Base-by-base conservation (phyloP, 2,113 vertebrate species). In the Microcebus tavaratra region DNA sequence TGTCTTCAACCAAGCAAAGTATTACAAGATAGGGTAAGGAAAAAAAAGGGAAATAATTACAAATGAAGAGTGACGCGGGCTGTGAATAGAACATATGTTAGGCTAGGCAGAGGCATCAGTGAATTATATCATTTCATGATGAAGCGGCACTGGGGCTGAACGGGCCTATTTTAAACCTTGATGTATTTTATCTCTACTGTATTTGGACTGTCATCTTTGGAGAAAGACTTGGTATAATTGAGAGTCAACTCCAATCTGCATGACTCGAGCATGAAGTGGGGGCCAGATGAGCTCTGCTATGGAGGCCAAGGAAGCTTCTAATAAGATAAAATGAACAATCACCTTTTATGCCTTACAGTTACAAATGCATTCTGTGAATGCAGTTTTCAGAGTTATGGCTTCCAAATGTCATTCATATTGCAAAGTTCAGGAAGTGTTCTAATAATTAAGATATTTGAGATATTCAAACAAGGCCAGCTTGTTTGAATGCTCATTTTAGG, bases 11-110 rank as follows among this genome's bases (percentile, higher is more conserved):
- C 98, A 99, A 99, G 98, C 98, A 98, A 98, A 98, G 99, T 99
- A 99, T 99, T 99, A 99, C 98, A 98, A 98, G 98, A 98, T 97
- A 97, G 98, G 98, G 98, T 98, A 97, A 97, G 97, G 97, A 85
- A 25, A 93, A 97, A 98, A 98, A 98, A 97, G 96, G 97, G 98
- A 99, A 99, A 99, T 99, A 99, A 99, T 99, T 99, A 99, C 99
- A 99, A 99, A 99, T 99, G 99, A 99, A 99, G 99, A 99, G 98
- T 99, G 99, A 99, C 99, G 96, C 97, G 95, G 98, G 98, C 99
- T 99, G 99, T 99, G 99, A 99, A 99, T 98, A 98, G 99, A 99
- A 99, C 99, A 99, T 99, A 99, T 99, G 99, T 99, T 99, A 98
- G 98, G 98, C 98, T 98, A 98, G 98, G 98, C 98, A 98, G 98